Base-by-base conservation (phyloP, 2,888 invertebrate genomes). In the Acholoe squamosa region DNA sequence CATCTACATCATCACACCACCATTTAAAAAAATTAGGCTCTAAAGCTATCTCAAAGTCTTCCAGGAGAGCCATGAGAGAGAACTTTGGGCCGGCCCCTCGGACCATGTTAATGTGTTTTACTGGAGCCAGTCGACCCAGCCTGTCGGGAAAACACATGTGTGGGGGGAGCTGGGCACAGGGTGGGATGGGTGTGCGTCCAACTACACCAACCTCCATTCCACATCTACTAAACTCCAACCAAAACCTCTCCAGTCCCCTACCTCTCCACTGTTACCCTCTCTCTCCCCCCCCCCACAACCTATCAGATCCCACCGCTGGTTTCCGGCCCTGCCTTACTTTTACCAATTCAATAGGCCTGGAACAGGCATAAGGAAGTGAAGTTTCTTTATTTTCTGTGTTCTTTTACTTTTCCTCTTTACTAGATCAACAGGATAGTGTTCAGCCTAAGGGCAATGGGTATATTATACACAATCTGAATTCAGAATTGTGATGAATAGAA, bases 21-120 rank as follows among this genome's bases (percentile, higher is more conserved):
- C 7, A 10, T 43, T 7, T 43, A 43, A 43, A 43, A 43, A 43
- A 43, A 43, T 7, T 10, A 7, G 43, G 7, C 28, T 31, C 31
- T 25, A 5, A 31, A 28, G 5, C 31, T 25, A 22, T 25, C 76
- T 0, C 76, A 25, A 22, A 76, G n/a, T 25, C 31, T 31, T 31
- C 25, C 28, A 14, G 14, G 14, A 76, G 76, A 31, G 31, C 28
- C 76, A 76, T 28, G 28, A 71, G 31, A 28, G 19, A 25, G 14
- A 28, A 28, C 5, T 28, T n/a, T n/a, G 25, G 71, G 71, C 71
- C 71, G 31, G 25, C n/a, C 12, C 14, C 31, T 71, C 25, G 31
- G 71, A 28, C 28, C 71, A 28, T 28, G 71, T 71, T 71, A 71
- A 71, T 71, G 71, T 71, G 71, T 71, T 71, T 71, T 71, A 71